These are phyloP conservation scores for Drosophila lutescens DNA, from an alignment of 2,888 invertebrate genomes.

Conservation along the genomic window DNA sequence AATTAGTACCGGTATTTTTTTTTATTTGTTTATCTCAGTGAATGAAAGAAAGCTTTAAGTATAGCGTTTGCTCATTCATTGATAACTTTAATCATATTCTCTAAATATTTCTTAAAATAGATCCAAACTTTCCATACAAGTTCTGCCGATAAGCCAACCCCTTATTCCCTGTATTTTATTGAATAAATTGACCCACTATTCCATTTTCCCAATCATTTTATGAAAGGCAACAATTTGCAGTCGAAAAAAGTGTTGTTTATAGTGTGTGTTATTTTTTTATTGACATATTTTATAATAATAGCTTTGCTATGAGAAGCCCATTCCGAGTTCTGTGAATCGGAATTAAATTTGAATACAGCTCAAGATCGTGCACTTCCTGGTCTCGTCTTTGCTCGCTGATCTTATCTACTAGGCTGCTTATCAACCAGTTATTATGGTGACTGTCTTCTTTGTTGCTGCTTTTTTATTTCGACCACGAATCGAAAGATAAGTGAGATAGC, in stretches of 20 bases:
- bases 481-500: slow-evolving; percentile 25
- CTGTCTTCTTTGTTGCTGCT: slow-evolving; percentile 14
- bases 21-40: neutral
- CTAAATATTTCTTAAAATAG: neutral
- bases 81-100: neutral
- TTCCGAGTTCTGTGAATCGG: neutral
- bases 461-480: slow-evolving; percentile 16
- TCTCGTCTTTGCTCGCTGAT: slow-evolving; percentile 10
- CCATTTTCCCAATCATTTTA: neutral
- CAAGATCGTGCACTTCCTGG: slow-evolving; percentile 16
- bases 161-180: neutral
- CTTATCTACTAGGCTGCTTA: slow-evolving; percentile 26
- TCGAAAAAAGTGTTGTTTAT: neutral
- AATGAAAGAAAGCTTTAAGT: neutral
- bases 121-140: neutral
- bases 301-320: neutral
- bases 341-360: slow-evolving; percentile 2
- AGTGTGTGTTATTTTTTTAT: slow-evolving; percentile 1
- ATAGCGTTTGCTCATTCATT: neutral
- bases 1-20: too few relatives aligned
- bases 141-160: neutral
- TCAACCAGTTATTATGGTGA: slow-evolving; percentile 29
- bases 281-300: neutral
- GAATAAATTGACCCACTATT: neutral
- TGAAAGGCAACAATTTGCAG: neutral